Evolutionary conservation across 2,888 invertebrate species (phyloP), one percentile per base, ranked within the genome.

Genomic region (Caenorhabditis sp.): DNA sequence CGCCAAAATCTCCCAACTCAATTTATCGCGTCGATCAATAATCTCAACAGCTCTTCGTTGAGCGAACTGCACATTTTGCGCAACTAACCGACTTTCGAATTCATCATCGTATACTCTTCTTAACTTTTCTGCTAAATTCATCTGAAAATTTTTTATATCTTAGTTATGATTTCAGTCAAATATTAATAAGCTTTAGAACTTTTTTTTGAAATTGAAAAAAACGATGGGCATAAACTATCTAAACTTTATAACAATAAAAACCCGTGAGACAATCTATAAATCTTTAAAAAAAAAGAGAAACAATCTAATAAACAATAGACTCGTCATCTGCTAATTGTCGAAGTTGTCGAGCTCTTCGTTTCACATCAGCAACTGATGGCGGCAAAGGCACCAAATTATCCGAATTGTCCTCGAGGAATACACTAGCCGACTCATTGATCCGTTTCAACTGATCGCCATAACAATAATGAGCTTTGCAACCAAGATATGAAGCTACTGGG

Each of bases 1-100:
- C 10, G 75, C 81, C 14, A 84, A 65, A 1, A 78, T 54, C 61
- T 83, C 83, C 82, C 81, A 84, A 21, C 60, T 53, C 2, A 84
- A 61, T 21, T 66, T 68, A 43, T 82, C 78, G 5, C 74, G 75
- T 10, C 68, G 62, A 23, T 67, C 54, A 12, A 80, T 65, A 0
- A 76, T 38, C 81, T 80, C 72, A 0, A 77, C 38, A 1, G 82
- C 82, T 59, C 67, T 60, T 53, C 70, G 49, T 36, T 74, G 70
- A 27, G 70, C 71, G 53, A 80, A 76, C 54, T 74, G 70, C 21
- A 78, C 17, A 53, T 75, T 77, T n/a, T 67, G 62, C n/a, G 76
- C 60, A 21, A 76, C 57, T 27, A 80, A 56, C 50, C 70, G 67
- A 12, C 63, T 70, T 52, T 82, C 76, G 53, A 82, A 67, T 76